Conservation (phyloP, 2,113 vertebrate species). For the Ctenodactylus gundi region DNA sequence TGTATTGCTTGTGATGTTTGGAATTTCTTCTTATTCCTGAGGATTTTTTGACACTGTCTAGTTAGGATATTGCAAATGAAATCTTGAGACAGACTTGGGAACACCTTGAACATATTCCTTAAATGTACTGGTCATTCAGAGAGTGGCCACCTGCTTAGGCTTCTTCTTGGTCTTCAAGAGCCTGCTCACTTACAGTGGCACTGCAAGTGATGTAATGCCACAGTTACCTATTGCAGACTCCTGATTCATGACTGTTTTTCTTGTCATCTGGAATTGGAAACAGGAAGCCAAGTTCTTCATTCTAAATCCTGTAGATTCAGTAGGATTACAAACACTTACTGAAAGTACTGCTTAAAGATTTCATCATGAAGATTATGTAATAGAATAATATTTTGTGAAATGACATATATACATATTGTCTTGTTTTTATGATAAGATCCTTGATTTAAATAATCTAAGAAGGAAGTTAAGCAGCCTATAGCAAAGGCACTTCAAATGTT, state of each 20-base stretch:
- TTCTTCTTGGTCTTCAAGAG: neutral
- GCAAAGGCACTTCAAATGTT: neutral
- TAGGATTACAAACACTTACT: neutral
- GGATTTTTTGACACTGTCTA: neutral
- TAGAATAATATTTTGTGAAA: conserved; percentile 9
- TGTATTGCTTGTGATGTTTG: neutral
- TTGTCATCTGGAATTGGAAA: conserved; percentile 34
- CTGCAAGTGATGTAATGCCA: neutral
- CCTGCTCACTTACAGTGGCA: neutral
- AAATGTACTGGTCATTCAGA: neutral
- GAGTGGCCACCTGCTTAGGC: neutral
- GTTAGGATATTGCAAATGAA: neutral
- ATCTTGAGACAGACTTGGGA: neutral
- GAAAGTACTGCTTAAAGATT: neutral
- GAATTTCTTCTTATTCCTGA: neutral
- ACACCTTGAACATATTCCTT: neutral
- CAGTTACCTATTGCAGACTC: neutral
- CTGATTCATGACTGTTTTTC: neutral
- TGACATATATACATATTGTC: neutral
- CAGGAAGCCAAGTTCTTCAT: neutral
- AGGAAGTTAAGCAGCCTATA: neutral
- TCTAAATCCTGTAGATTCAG: neutral
- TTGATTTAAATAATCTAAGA: neutral
- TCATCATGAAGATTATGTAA: neutral
- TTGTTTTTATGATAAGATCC: neutral